Evolutionary conservation across 2,113 vertebrate species (phyloP).

Genomic region (Phasianus colchicus): DNA sequence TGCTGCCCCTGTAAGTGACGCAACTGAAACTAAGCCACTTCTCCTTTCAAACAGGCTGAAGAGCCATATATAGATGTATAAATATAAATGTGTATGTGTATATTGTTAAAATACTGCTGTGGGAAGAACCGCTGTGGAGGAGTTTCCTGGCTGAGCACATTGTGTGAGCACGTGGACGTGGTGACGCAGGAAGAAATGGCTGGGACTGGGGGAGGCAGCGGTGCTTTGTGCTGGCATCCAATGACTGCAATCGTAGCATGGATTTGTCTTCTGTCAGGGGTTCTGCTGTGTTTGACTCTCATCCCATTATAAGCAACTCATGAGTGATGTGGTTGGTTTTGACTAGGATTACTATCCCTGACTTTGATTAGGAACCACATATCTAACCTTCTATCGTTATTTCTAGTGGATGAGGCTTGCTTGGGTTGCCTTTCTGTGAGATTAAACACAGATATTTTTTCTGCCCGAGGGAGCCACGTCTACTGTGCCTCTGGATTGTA

Average conservation of each 20-base stretch:
- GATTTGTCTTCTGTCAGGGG: background rate
- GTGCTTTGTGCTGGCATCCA: background rate
- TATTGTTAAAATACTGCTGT: background rate
- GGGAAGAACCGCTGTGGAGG: background rate
- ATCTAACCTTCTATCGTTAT: background rate
- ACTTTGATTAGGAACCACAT: background rate
- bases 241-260: accelerated
- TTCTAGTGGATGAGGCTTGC: slow-evolving; percentile 5
- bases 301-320: background rate
- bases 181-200: background rate
- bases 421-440: background rate
- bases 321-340: slow-evolving; percentile 27
- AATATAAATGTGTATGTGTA: background rate
- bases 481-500: background rate
- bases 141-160: background rate
- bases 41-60: background rate
- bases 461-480: background rate
- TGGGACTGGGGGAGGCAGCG: background rate
- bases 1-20: background rate
- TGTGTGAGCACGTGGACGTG: background rate
- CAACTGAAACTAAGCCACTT: background rate
- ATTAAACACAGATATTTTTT: background rate
- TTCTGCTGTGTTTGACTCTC: background rate
- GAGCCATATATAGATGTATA: background rate
- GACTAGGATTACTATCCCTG: background rate